Evolutionary conservation across 2,888 invertebrate species (phyloP).

Genomic region (Alcis repandata): DNA sequence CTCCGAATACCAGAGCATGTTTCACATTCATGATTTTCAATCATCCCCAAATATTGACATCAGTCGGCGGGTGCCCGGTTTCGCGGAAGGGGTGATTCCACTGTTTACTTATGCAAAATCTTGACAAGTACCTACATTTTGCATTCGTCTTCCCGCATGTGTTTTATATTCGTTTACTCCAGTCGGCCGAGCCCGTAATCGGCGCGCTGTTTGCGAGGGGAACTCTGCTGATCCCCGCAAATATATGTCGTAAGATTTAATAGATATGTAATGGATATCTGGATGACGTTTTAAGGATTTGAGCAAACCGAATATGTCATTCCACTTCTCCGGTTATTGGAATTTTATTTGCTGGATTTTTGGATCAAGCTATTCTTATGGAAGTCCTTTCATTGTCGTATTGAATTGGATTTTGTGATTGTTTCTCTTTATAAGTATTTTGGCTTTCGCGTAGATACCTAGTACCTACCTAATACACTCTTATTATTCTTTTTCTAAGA

Average conservation of each 20-base stretch:
- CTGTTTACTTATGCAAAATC: slow-evolving; percentile 85
- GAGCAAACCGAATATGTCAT: slow-evolving; percentile 87
- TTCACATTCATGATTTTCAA: slow-evolving; percentile 37
- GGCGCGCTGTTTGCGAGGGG: slow-evolving; percentile 85
- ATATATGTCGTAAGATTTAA: slow-evolving; percentile 87
- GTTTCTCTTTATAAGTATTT: slow-evolving; percentile 24
- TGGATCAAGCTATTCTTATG: slow-evolving; percentile 74
- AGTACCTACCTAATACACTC: too few relatives aligned
- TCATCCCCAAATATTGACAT: slow-evolving; percentile 54
- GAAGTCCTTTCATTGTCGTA: slow-evolving; percentile 46
- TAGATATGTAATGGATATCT: slow-evolving; percentile 87
- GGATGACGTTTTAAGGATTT: slow-evolving; percentile 87
- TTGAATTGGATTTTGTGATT: slow-evolving; percentile 34
- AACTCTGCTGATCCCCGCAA: slow-evolving; percentile 84
- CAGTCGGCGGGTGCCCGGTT: slow-evolving; percentile 42
- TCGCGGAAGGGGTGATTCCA: slow-evolving; percentile 69
- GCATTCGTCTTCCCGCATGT: slow-evolving; percentile 85
- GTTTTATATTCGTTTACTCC: slow-evolving; percentile 86
- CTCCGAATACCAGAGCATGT: slow-evolving; percentile 17
- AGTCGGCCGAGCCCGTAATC: slow-evolving; percentile 84
- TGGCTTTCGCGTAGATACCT: background rate
- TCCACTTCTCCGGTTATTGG: slow-evolving; percentile 80
- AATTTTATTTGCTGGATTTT: slow-evolving; percentile 84
- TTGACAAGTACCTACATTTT: slow-evolving; percentile 79
- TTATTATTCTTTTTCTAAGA: background rate